Conservation (phyloP, 2,113 vertebrate species). For the Colius striatus region DNA sequence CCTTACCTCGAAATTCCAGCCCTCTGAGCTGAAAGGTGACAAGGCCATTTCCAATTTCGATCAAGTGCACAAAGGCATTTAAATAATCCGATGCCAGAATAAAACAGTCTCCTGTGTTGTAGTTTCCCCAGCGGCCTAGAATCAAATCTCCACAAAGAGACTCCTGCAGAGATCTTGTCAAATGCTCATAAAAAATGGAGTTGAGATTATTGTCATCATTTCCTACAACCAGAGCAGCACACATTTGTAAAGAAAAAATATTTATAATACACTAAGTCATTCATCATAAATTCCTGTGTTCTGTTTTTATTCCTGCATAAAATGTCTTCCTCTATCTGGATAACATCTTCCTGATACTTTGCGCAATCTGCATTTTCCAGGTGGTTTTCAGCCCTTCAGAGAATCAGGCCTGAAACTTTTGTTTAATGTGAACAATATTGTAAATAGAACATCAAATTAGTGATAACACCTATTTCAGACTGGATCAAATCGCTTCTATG, state of each 20-base stretch:
- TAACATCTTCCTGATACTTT: neutral
- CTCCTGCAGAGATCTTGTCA: conserved; percentile 94
- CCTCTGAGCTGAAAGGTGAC: conserved; percentile 97
- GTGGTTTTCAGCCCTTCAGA: neutral
- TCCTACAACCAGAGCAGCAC: conserved; percentile 74
- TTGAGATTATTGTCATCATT: conserved; percentile 96
- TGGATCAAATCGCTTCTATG: neutral
- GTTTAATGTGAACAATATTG: neutral
- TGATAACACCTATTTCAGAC: neutral
- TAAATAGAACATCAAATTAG: neutral
- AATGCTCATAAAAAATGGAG: conserved; percentile 97
- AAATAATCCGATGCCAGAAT: conserved; percentile 98
- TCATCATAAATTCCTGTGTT: neutral
- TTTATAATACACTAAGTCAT: neutral
- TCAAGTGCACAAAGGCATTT: conserved; percentile 96
- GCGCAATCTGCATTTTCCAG: neutral
- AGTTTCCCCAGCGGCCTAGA: conserved; percentile 97
- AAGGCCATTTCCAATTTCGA: conserved; percentile 95
- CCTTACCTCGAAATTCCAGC: conserved; percentile 96
- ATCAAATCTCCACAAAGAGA: conserved; percentile 93
- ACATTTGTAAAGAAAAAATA: neutral
- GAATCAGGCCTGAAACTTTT: neutral
- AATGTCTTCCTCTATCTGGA: neutral
- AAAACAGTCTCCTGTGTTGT: conserved; percentile 94
- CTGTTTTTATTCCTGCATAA: neutral